Conservation (phyloP, 2,888 invertebrate genomes). For the Drymonia ruficornis region DNA sequence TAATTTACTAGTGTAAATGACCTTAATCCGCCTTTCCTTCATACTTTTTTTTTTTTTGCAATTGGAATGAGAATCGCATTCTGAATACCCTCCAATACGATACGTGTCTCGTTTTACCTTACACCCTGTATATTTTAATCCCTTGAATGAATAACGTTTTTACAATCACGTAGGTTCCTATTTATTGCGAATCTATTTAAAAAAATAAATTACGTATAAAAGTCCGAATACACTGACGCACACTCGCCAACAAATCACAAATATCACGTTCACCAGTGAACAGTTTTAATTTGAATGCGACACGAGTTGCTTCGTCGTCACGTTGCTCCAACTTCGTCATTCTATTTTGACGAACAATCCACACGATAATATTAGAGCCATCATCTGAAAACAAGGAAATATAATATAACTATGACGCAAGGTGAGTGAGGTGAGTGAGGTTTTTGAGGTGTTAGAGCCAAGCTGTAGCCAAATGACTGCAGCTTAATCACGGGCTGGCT, state of each 20-base stretch:
- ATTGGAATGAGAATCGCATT: too few species aligned
- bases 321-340: slow-evolving; percentile 59
- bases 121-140: too few species aligned
- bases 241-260: slow-evolving; percentile 33
- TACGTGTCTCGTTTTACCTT: too few species aligned
- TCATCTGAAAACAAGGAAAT: slow-evolving; percentile 86
- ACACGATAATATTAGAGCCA: slow-evolving; percentile 94
- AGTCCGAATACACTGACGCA: slow-evolving; percentile 37
- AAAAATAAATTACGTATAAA: slow-evolving; percentile 37
- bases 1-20: too few species aligned
- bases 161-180: slow-evolving; percentile 5
- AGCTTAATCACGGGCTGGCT: too few species aligned
- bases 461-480: too few species aligned
- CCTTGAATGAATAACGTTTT: background rate
- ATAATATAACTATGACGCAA: background rate
- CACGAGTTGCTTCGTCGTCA: slow-evolving; percentile 10
- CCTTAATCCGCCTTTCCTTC: too few species aligned
- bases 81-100: too few species aligned
- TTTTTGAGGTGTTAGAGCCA: too few species aligned
- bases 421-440: too few species aligned
- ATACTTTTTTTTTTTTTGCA: too few species aligned
- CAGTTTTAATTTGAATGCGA: slow-evolving; percentile 12
- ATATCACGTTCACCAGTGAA: slow-evolving; percentile 31
- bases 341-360: slow-evolving; percentile 94
- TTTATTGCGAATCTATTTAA: slow-evolving; percentile 30